Conservation (phyloP, 1,140 invertebrate genomes). For the Diachasmimorpha longicaudata region DNA sequence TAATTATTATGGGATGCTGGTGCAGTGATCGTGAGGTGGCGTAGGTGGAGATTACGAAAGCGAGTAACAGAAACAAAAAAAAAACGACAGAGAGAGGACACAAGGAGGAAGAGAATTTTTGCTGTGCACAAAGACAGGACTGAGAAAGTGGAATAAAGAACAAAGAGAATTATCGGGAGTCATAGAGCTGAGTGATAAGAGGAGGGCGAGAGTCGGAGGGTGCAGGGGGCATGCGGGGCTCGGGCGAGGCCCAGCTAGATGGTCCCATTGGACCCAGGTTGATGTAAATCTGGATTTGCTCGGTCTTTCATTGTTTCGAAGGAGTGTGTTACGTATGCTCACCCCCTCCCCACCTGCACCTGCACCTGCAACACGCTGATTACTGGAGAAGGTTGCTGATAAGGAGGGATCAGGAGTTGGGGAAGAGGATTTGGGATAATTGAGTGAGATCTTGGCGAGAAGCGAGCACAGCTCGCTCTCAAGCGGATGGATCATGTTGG, state of each 20-base stretch:
- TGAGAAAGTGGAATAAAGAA: neutral
- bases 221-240: conserved; percentile 47
- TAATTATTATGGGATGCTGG: conserved; percentile 18
- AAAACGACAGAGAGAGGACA: too few relatives aligned
- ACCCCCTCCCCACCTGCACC: conserved; percentile 36
- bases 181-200: conserved; percentile 25
- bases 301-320: neutral
- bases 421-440: neutral
- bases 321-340: conserved; percentile 12
- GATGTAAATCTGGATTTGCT: neutral
- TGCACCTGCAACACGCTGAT: conserved; percentile 29
- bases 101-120: neutral
- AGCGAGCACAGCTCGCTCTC: conserved; percentile 62
- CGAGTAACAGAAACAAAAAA: too few relatives aligned
- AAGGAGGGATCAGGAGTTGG: neutral
- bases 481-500: conserved; percentile 63
- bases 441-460: conserved; percentile 33
- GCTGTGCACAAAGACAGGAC: neutral
- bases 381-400: neutral
- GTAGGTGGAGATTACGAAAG: conserved; percentile 18
- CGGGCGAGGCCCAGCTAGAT: conserved; percentile 49
- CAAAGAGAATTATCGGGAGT: neutral
- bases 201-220: conserved; percentile 3
- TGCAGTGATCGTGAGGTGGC: conserved; percentile 35
- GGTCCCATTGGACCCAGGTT: conserved; percentile 43